Percentiles rank a stretch among this genome's conserved stretches.
These are phyloP conservation scores for Agapornis roseicollis DNA, from an alignment of 2,113 vertebrate species.

Conservation along the genomic window DNA sequence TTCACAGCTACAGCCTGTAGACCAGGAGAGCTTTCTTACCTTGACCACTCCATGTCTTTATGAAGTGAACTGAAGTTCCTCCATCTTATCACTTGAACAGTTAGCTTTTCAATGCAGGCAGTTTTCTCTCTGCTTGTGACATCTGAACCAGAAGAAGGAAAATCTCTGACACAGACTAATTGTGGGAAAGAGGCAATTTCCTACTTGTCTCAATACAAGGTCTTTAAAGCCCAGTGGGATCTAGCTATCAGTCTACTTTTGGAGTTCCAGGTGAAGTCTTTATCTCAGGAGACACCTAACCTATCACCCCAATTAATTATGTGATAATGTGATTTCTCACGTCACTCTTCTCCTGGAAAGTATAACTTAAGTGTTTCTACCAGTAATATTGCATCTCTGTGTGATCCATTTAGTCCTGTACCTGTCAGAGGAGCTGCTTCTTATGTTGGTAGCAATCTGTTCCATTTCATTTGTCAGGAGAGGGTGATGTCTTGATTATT, in stretches of 20 bases:
- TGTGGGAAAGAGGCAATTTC: not conserved
- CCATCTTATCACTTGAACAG: not conserved
- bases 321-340: not conserved
- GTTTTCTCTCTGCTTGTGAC: not conserved
- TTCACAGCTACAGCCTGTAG: not conserved
- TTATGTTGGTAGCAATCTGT: not conserved
- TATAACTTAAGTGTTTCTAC: not conserved
- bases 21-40: not conserved
- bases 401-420: not conserved
- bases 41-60: not conserved
- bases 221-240: not conserved
- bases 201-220: not conserved
- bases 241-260: not conserved
- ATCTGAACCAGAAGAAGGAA: not conserved
- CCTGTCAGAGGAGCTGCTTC: not conserved
- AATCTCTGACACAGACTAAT: not conserved
- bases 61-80: not conserved
- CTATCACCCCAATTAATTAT: not conserved
- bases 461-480: not conserved
- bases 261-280: not conserved
- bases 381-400: not conserved
- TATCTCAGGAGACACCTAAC: not conserved
- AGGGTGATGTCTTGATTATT: constrained; percentile 26
- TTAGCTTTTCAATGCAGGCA: not conserved
- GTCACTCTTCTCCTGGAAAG: not conserved